Conservation (phyloP, 2,888 invertebrate species). For the Harpalus rufipes region DNA sequence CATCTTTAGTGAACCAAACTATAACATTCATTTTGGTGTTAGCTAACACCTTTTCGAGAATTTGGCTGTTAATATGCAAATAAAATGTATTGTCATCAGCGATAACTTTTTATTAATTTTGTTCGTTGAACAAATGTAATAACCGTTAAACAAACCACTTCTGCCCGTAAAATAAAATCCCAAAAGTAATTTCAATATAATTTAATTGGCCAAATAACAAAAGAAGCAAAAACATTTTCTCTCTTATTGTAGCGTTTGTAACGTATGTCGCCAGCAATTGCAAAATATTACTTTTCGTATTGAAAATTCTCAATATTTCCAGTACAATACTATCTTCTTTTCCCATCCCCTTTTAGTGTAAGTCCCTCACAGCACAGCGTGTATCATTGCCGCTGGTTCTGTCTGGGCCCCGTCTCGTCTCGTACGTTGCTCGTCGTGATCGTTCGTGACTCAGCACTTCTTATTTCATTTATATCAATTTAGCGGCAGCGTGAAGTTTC, state of each 20-base stretch:
- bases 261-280: neutral
- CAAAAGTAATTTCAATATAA: too few relatives aligned
- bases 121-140: too few relatives aligned
- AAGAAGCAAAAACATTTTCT: too few relatives aligned
- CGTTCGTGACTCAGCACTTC: constrained; percentile 61
- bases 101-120: too few relatives aligned
- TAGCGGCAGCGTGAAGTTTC: constrained; percentile 48
- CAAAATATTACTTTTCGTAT: neutral
- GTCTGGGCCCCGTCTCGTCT: constrained; percentile 7
- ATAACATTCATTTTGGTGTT: too few relatives aligned
- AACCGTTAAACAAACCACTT: too few relatives aligned
- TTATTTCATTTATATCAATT: constrained; percentile 66
- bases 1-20: too few relatives aligned
- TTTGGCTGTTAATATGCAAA: too few relatives aligned
- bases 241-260: neutral
- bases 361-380: neutral
- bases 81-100: too few relatives aligned
- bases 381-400: neutral
- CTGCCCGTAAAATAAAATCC: too few relatives aligned
- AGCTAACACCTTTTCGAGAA: too few relatives aligned
- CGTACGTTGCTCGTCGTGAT: constrained; percentile 12
- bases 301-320: neutral
- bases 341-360: neutral
- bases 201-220: too few relatives aligned
- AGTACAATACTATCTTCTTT: neutral